Evolutionary conservation across 2,113 vertebrate genomes (phyloP).

Genomic region (Macaca nemestrina): DNA sequence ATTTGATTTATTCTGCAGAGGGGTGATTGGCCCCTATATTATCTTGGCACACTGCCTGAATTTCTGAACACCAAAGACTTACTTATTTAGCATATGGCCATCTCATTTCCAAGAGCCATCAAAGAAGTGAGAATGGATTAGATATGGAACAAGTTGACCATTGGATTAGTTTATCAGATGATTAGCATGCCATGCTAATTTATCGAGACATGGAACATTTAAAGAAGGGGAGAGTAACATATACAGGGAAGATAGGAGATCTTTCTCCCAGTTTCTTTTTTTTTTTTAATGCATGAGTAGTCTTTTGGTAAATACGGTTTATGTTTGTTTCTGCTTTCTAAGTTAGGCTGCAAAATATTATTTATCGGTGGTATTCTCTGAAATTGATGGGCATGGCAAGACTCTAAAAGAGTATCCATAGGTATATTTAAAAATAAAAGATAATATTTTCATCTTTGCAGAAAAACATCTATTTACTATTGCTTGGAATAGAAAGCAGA

Average conservation of each 20-base stretch:
- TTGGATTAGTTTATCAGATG: neutral
- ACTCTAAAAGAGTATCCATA: accelerated
- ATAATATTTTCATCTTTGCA: neutral
- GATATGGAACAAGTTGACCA: neutral
- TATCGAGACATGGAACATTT: neutral
- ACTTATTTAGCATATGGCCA: accelerated
- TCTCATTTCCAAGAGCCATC: neutral
- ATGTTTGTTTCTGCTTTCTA: too few species aligned
- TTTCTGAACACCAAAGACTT: neutral
- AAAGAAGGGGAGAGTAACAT: neutral
- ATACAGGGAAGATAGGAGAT: neutral
- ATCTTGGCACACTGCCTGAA: neutral
- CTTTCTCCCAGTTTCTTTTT: neutral
- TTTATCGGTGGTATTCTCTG: accelerated
- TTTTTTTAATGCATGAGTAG: neutral
- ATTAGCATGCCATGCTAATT: too few species aligned
- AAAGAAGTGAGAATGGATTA: neutral
- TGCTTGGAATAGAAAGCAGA: neutral
- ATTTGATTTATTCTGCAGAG: neutral
- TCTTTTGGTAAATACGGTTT: accelerated
- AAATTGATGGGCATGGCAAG: accelerated
- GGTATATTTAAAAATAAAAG: neutral
- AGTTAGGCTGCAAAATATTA: too few species aligned
- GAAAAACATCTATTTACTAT: neutral
- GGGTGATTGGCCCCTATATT: neutral